Conservation (phyloP, 1,140 invertebrate genomes). For the Lepidurus arcticus region DNA sequence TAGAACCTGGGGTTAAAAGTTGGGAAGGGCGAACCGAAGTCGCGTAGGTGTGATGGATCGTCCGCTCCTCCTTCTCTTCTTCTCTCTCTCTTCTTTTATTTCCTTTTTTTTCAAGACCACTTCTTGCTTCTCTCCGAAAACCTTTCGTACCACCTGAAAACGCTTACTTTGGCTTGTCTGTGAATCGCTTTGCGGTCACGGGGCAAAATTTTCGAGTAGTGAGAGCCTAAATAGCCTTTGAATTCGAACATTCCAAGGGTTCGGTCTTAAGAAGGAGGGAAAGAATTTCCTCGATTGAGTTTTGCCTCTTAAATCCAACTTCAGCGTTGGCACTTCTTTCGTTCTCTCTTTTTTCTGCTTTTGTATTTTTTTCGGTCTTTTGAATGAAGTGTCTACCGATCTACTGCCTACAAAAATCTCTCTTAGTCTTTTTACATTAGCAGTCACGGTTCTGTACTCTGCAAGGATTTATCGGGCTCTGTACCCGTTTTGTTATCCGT, state of each 20-base stretch:
- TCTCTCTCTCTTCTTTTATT: background rate
- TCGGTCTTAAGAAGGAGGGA: background rate
- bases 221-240: constrained; percentile 5
- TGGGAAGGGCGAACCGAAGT: background rate
- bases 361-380: background rate
- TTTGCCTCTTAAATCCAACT: background rate
- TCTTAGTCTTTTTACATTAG: background rate
- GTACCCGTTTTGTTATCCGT: background rate
- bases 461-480: background rate
- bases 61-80: background rate
- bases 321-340: background rate
- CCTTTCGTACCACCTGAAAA: background rate
- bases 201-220: background rate
- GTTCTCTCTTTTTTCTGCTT: background rate
- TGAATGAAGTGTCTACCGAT: background rate
- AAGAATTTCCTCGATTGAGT: constrained; percentile 1
- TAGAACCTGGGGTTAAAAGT: constrained; percentile 2
- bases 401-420: background rate
- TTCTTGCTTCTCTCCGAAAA: background rate
- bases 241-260: constrained; percentile 7
- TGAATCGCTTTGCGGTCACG: background rate
- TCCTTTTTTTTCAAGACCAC: background rate
- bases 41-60: constrained; percentile 12
- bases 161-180: constrained; percentile 13
- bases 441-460: background rate